Conservation (phyloP, 92 coral and sea anemone species). For the Palythoa heliodiscus region DNA sequence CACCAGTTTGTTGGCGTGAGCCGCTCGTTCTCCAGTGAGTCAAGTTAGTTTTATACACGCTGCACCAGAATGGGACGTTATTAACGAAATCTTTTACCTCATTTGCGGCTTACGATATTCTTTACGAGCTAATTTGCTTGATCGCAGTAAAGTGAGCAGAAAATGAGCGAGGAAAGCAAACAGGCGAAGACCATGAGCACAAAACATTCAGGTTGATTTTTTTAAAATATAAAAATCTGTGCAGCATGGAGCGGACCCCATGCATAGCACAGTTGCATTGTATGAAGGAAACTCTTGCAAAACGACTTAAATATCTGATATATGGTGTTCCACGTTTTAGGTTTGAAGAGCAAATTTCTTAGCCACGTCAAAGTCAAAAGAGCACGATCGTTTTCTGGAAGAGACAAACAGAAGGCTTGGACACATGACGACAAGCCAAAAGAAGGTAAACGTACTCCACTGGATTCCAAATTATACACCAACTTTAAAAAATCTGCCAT, state of each 20-base stretch:
- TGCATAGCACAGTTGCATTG: neutral
- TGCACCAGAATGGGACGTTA: conserved; percentile 2
- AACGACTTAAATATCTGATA: neutral
- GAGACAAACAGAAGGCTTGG: conserved; percentile 80
- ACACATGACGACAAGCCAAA: conserved; percentile 45
- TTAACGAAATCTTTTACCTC: neutral
- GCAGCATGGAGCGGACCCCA: neutral
- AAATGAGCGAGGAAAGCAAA: conserved; percentile 29
- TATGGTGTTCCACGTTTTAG: conserved; percentile 48
- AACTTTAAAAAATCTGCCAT: neutral
- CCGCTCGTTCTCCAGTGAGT: neutral
- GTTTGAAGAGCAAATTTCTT: conserved; percentile 74
- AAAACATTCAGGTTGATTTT: conserved; percentile 34
- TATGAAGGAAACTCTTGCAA: neutral
- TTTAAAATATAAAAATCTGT: neutral
- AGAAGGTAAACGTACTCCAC: conserved; percentile 62
- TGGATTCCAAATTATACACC: neutral
- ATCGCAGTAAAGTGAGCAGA: neutral
- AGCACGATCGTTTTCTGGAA: conserved; percentile 88
- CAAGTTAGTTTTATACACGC: neutral
- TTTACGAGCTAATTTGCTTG: neutral
- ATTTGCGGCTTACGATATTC: conserved; percentile 13
- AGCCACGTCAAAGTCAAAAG: conserved; percentile 85
- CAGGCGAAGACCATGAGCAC: conserved; percentile 35
- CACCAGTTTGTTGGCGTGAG: conserved; percentile 13